Base-by-base conservation (phyloP, 1,140 invertebrate species). In the Ostrea denselamellosa region DNA sequence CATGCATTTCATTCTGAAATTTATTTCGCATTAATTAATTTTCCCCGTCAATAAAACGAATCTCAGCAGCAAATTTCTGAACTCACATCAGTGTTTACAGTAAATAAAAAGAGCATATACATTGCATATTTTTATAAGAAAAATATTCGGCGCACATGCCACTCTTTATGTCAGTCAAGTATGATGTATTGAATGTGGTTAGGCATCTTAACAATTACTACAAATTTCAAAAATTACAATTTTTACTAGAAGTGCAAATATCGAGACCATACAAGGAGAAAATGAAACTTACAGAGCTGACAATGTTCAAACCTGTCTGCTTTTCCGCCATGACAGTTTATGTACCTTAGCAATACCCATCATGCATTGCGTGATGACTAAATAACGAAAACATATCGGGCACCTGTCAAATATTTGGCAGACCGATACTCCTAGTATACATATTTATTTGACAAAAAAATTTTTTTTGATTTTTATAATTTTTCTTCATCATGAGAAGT, bases 271-370 rank as follows among this genome's bases (percentile, higher is more conserved):
- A 62, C 56, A 19, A 8, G 1, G n/a, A 19, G 0, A 62, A 62
- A 19, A 34, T 34, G 2, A 28, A 10, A 77, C 68, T 34, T 34
- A 77, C 68, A 17, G 28, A 77, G 22, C 9, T 85, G 12, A 51
- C 82, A 22, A 56, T 25, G 71, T 85, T 88, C 54, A 58, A 71
- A 90, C 53, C 68, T 81, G 44, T 53, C 52, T 84, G 0, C n/a
- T 58, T 82, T 34, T 85, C 85, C 86, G 87, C 87, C 88, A 89
- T 89, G 54, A 86, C 86, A 89, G 89, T 92, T 92, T 92, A 91
- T 85, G 85, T 85, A 85, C 90, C 91, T 90, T 92, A 90, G 90
- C 89, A 91, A 92, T 92, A 92, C 91, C 91, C 91, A 91, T 81
- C 88, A 90, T 91, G 85, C 91, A 83, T 83, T 88, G 56, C 82